Evolutionary conservation across 2,113 vertebrate species (phyloP).

Genomic region (Myocastor coypus): DNA sequence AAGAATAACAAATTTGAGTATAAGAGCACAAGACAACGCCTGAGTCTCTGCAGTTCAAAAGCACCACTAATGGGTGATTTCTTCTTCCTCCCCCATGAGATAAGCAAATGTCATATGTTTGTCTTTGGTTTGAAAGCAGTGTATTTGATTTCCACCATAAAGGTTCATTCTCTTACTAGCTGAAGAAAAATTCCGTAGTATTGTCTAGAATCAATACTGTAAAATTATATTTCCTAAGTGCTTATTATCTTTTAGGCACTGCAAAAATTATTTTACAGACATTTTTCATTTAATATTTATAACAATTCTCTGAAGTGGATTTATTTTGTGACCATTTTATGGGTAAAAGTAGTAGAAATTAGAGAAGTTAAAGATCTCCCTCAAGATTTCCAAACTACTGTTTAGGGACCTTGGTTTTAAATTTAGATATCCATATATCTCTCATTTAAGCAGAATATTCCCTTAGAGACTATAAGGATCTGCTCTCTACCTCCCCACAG

Average conservation of each 20-base stretch:
- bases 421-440: not conserved
- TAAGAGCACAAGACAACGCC: not conserved
- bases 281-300: not conserved
- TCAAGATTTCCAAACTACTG: not conserved
- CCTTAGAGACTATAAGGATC: not conserved
- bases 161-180: not conserved
- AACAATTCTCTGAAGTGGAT: not conserved
- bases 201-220: not conserved
- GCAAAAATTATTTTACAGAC: slow-evolving; percentile 8
- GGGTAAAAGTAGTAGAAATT: not conserved
- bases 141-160: not conserved
- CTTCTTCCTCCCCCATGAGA: not conserved
- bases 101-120: not conserved
- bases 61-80: not conserved
- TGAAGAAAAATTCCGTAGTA: not conserved
- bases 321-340: not conserved
- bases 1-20: slow-evolving; percentile 4
- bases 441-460: not conserved
- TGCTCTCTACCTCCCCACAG: not conserved
- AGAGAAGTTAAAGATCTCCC: not conserved
- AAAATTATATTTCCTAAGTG: not conserved
- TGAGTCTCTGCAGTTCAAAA: not conserved
- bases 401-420: not conserved
- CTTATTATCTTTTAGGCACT: not conserved
- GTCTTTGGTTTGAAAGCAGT: not conserved